phyloP scores from a whole-genome alignment of 2,797 vertebrate species.

The Diglossa cyanea region DNA sequence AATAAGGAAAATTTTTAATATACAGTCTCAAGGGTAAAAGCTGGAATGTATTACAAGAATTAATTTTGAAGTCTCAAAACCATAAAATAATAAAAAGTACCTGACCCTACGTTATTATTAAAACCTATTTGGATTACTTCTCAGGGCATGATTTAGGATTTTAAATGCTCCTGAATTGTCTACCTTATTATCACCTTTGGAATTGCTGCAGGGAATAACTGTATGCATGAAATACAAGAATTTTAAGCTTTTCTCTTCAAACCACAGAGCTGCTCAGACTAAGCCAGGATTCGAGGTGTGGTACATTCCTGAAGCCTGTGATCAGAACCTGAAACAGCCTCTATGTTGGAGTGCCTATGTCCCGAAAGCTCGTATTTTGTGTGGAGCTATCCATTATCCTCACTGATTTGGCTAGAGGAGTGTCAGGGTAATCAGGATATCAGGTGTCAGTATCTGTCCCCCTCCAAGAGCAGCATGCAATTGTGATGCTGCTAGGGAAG shows the following conservation, averaged over 20 bases:
- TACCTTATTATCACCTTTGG: not conserved
- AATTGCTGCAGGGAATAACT: not conserved
- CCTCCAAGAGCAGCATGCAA: not conserved
- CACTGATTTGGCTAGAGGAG: not conserved
- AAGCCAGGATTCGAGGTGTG: not conserved
- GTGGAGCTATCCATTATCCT: not conserved
- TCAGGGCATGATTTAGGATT: not conserved
- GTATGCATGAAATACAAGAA: not conserved
- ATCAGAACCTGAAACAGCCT: not conserved
- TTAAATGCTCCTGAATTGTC: not conserved
- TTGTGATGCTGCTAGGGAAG: not conserved
- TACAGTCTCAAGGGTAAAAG: not conserved
- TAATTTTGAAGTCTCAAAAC: not conserved
- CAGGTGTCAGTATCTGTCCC: not conserved
- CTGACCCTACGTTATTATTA: not conserved
- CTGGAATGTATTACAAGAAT: not conserved
- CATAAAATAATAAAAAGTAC: not conserved
- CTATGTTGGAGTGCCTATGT: accelerated
- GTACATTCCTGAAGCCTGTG: not conserved
- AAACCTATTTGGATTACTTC: not conserved
- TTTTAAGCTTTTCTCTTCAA: not conserved
- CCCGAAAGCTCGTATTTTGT: not conserved
- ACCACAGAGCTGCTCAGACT: not conserved
- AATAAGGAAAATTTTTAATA: not conserved
- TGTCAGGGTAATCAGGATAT: not conserved